A percentile compares a stretch with the other conserved stretches of the same genome.
Conservation (phyloP, 2,797 vertebrate genomes). For the Alfaro cultratus region DNA sequence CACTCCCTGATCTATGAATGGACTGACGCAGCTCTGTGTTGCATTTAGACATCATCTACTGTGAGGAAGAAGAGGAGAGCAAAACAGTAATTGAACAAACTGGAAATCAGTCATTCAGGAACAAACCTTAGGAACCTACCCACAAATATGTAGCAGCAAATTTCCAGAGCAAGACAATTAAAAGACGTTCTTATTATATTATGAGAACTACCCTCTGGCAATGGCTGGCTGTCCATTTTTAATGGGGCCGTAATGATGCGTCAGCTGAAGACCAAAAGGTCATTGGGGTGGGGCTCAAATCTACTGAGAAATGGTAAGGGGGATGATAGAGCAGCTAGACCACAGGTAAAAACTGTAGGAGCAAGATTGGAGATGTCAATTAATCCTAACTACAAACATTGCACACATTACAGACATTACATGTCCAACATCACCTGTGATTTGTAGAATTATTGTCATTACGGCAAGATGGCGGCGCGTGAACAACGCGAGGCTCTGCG, state of each 20-base stretch:
- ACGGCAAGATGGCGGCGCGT: too few relatives aligned
- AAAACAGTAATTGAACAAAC: constrained; percentile 32
- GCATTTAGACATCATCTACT: constrained; percentile 21
- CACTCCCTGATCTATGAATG: constrained; percentile 43
- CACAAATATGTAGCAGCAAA: constrained; percentile 80
- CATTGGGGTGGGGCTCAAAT: constrained; percentile 61
- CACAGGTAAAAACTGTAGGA: constrained; percentile 40
- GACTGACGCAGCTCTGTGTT: constrained; percentile 5
- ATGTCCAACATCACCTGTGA: constrained; percentile 47
- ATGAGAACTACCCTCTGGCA: constrained; percentile 80
- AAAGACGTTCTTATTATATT: constrained; percentile 76
- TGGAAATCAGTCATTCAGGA: constrained; percentile 39
- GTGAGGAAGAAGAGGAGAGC: constrained; percentile 7
- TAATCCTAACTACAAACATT: constrained; percentile 22
- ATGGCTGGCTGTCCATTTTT: constrained; percentile 80
- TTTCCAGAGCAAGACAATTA: constrained; percentile 84
- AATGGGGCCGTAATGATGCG: constrained; percentile 83
- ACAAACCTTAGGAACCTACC: constrained; percentile 56
- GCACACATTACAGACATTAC: constrained; percentile 16
- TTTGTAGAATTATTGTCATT: constrained; percentile 51
- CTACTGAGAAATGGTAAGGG: constrained; percentile 22
- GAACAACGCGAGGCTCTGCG: too few relatives aligned
- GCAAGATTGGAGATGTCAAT: constrained; percentile 12
- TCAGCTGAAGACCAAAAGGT: constrained; percentile 80
- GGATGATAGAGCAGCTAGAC: neutral